Base-by-base conservation (phyloP, 2,113 vertebrate genomes). In the Scartelaos histophorus region DNA sequence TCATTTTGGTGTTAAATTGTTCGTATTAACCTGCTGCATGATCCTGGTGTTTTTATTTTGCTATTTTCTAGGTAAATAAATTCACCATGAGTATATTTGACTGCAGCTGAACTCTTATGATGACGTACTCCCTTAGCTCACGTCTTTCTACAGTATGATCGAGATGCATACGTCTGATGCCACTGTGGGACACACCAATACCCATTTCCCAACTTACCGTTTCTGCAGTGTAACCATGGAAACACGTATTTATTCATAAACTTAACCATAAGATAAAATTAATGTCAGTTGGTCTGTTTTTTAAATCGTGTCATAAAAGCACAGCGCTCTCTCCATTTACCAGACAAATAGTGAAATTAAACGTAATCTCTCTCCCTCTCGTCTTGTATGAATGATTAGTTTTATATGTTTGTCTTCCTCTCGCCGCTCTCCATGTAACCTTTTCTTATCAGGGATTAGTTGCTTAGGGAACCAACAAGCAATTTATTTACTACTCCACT, bases 391-490 rank as follows among this genome's bases (percentile, higher is more conserved):
- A 13, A 0, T 62, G 45, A 43, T 65, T 43, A 64, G 72, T 74
- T 66, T 43, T 67, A 53, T 81, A 19, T 43, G 73, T 81, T 65
- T 72, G 34, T 76, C 68, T 78, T 64, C 43, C 75, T 71, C 51
- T 7, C 21, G 29, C 58, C 73, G 71, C 61, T 13, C 58, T 71
- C n/a, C 0, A 3, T 75, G 47, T 78, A 80, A 75, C 74, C 66
- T 75, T 77, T 71, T 74, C 73, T 83, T 82, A 80, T 84, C 73
- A 53, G 71, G 71, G 74, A 85, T 78, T 64, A 74, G 58, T 69
- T 69, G 47, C 13, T 22, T 25, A 81, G 71, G 66, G 74, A 81
- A 71, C 53, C 16, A 76, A 78, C 64, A 62, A 75, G 46, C 71
- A 73, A 73, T 82, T 76, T 76, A 73, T 75, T 82, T 46, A 73